Evolutionary conservation across 2,797 vertebrate species (phyloP).

Genomic region (Acanthurus tractus): DNA sequence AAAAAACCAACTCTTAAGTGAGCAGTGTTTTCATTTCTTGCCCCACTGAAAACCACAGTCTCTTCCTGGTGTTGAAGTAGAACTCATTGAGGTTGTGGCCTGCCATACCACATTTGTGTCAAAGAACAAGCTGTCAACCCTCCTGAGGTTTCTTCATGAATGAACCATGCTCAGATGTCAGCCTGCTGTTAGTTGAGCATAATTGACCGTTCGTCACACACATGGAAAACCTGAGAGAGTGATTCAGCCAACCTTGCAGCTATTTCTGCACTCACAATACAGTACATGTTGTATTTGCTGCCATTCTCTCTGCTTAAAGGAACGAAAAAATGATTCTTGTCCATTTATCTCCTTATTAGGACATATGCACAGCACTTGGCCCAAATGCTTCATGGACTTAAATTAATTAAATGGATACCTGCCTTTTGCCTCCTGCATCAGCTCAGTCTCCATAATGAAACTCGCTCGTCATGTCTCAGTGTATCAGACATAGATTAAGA

Average conservation of each 20-base stretch:
- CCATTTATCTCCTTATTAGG: conserved; percentile 29
- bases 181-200: conserved; percentile 63
- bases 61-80: conserved; percentile 58
- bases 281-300: conserved; percentile 36
- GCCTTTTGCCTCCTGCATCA: background rate
- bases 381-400: background rate
- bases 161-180: conserved; percentile 58
- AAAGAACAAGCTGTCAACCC: conserved; percentile 55
- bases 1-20: conserved; percentile 30
- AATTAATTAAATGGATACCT: background rate
- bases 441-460: conserved; percentile 16
- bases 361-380: background rate
- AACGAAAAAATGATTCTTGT: conserved; percentile 17
- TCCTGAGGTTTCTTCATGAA: conserved; percentile 62
- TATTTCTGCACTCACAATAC: conserved; percentile 34
- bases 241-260: conserved; percentile 40
- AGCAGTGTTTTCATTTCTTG: conserved; percentile 61
- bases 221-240: conserved; percentile 53
- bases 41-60: conserved; percentile 52
- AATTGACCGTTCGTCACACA: conserved; percentile 54
- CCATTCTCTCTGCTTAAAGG: conserved; percentile 21
- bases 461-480: background rate
- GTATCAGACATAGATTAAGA: background rate
- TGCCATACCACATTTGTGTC: conserved; percentile 68
- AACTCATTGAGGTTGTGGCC: conserved; percentile 62